Evolutionary conservation across 2,888 invertebrate species (phyloP), one percentile per base, ranked within the genome.

Genomic region (Cephus rjabovi): DNA sequence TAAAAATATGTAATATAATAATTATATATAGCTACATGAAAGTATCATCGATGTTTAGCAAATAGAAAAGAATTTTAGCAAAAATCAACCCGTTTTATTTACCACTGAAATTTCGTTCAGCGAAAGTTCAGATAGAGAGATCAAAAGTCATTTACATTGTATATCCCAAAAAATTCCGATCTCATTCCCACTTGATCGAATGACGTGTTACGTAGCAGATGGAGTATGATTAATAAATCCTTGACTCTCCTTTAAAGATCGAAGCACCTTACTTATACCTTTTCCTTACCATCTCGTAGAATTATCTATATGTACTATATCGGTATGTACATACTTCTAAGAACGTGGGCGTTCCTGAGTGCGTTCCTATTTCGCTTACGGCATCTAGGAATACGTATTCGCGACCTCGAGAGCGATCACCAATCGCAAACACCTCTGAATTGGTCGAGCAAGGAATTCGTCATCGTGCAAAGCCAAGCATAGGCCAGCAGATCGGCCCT

Each of bases 251-350:
- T 79, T 76, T 78, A 31, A 30, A 76, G 77, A 69, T 77, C 76
- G 75, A 76, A 78, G 69, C 78, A 78, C 76, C 78, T 78, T 78
- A 76, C 75, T 71, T 34, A 70, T 68, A 68, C 73, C 73, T 73
- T 34, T 78, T 34, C 23, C 4, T 15, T 34, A 9, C 35, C 74
- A n/a, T 34, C 35, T 30, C 34, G 23, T 34, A 74, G 15, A 23
- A 23, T 15, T 56, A 23, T 23, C 56, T 56, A 56, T 56, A 23
- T 23, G 56, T 56, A 56, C 56, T 23, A 23, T 56, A 56, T 56
- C 56, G 23, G 23, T 56, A 56, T 56, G 30, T 35, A 33, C 37
- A 34, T 23, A 34, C 35, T 74, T 35, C 34, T 34, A 6, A 34
- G 37, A 30, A 34, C 35, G 74, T 74, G 74, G 74, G 74, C 74